These are phyloP conservation scores for Cochlearius cochlearius DNA, from an alignment of 2,113 vertebrate genomes.

Conservation along the genomic window DNA sequence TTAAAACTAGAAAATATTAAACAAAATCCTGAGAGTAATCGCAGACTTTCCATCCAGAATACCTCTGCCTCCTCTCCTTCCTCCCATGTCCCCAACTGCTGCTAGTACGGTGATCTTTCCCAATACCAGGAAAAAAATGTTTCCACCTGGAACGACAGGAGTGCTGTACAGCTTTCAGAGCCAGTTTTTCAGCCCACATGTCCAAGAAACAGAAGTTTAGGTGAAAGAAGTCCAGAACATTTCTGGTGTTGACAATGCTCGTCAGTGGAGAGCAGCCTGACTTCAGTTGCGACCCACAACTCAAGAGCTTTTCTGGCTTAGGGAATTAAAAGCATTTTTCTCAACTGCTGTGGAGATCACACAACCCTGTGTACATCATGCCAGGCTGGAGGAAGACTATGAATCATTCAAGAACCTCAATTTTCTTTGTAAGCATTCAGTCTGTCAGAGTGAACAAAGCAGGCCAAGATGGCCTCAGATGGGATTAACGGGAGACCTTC, in stretches of 20 bases:
- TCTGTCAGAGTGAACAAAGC: background rate
- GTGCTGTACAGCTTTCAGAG: background rate
- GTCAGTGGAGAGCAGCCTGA: background rate
- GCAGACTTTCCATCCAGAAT: background rate
- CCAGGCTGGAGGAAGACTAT: background rate
- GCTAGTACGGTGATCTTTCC: background rate
- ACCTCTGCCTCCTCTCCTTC: background rate
- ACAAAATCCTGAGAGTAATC: background rate
- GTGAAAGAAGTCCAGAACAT: background rate
- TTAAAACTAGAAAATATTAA: background rate
- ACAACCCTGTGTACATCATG: background rate
- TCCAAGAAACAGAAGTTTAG: background rate
- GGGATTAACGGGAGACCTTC: background rate
- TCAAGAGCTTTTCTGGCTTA: background rate
- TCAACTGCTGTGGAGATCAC: background rate
- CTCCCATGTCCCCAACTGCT: background rate
- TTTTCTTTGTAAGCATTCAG: background rate
- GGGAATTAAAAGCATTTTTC: slow-evolving; percentile 11
- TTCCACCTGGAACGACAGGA: background rate
- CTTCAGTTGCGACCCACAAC: background rate
- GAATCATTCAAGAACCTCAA: slow-evolving; percentile 11
- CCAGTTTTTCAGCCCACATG: background rate
- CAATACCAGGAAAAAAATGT: background rate
- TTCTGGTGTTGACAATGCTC: background rate
- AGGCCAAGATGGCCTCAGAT: background rate